Conservation (phyloP, 2,888 invertebrate species). For the Ichneumon xanthorius region DNA sequence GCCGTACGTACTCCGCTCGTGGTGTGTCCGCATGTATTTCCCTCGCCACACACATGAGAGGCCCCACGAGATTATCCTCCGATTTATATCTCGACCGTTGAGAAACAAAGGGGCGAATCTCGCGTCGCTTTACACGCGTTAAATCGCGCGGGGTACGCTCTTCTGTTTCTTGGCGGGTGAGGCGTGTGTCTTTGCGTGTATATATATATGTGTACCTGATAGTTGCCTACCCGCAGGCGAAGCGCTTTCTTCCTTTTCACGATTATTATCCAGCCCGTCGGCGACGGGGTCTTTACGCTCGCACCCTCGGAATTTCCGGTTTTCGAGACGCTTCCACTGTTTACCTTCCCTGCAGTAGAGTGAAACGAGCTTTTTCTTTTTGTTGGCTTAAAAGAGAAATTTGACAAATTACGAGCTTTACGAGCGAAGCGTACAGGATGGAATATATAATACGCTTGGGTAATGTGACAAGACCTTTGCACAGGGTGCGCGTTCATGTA, state of each 20-base stretch:
- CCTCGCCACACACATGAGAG: neutral
- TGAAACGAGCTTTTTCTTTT: neutral
- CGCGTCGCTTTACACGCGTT: neutral
- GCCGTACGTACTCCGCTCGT: neutral
- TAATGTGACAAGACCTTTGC: neutral
- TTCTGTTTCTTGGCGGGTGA: neutral
- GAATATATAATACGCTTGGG: neutral
- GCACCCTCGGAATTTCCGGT: constrained; percentile 27
- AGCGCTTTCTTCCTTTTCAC: constrained; percentile 45
- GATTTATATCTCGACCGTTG: constrained; percentile 1
- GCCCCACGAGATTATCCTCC: neutral
- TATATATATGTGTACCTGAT: neutral
- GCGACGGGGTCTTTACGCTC: constrained; percentile 34
- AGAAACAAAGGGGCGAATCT: neutral
- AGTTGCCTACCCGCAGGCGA: constrained; percentile 27
- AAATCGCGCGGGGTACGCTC: neutral
- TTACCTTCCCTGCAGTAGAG: neutral
- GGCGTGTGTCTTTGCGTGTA: neutral
- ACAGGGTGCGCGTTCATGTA: neutral
- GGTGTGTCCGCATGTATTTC: neutral
- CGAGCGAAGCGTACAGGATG: neutral
- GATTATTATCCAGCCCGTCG: constrained; percentile 49
- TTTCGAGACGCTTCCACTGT: constrained; percentile 7
- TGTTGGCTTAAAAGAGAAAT: neutral
- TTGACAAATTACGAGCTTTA: neutral